These are phyloP conservation scores for Cardiocondyla obscurior DNA, from an alignment of 1,140 invertebrate genomes.

Conservation along the genomic window DNA sequence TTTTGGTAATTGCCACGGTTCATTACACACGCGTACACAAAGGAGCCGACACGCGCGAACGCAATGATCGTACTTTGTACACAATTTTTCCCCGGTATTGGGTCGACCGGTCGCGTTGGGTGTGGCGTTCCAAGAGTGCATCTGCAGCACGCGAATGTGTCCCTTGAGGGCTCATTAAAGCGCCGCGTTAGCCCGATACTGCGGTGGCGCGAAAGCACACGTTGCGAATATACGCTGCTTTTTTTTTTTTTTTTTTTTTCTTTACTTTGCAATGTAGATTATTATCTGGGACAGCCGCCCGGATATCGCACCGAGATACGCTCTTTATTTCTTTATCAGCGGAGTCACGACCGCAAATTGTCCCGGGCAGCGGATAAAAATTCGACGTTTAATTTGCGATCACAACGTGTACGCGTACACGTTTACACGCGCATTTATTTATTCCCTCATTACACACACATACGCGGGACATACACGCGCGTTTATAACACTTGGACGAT, in stretches of 20 bases:
- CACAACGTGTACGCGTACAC: not conserved
- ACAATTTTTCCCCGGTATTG: constrained; percentile 24
- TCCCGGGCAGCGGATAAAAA: not conserved
- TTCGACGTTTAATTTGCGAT: not conserved
- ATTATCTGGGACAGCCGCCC: not conserved
- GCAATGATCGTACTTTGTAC: not conserved
- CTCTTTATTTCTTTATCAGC: constrained; percentile 21
- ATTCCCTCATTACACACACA: not conserved
- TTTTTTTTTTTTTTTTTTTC: too few relatives aligned
- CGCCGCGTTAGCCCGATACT: constrained; percentile 5
- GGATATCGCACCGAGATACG: not conserved
- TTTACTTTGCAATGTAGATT: constrained; percentile 14
- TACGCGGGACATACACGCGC: not conserved
- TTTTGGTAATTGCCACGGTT: constrained; percentile 40
- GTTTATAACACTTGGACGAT: not conserved
- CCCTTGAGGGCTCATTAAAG: constrained; percentile 61
- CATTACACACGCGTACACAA: not conserved
- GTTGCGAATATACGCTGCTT: constrained; percentile 1
- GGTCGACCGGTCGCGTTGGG: not conserved
- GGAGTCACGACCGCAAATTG: not conserved
- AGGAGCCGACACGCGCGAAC: not conserved
- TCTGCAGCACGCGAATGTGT: constrained; percentile 37
- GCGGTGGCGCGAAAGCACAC: constrained; percentile 3
- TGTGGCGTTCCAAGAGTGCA: constrained; percentile 33
- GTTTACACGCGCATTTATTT: not conserved